Base-by-base conservation (phyloP, 1,140 invertebrate species). In the Drosophila tristis region DNA sequence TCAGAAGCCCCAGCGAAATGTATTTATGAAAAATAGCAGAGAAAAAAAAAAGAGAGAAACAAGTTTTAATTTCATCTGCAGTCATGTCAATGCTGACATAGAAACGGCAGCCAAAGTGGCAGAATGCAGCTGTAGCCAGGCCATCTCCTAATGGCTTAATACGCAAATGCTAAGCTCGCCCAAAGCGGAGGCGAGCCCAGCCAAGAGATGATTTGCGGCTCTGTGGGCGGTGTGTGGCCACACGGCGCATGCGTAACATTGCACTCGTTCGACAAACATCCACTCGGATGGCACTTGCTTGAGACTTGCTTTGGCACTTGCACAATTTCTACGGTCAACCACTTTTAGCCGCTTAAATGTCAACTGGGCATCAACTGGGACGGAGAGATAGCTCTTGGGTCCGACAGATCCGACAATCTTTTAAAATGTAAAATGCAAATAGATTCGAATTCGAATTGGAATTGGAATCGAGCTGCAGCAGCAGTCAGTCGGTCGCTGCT, bases 221-320 rank as follows among this genome's bases (percentile, higher is more conserved):
- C 53, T 26, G 81, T 86, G 82, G 78, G 81, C 54, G 74, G 35
- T n/a, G n/a, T n/a, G n/a, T n/a, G n/a, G 25, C 63, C 48, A 63
- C 56, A 51, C 54, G 71, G 74, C 82, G 84, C 63, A 87, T 86
- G 74, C 82, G 84, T 76, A 87, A 86, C 74, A 65, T 77, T 79
- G 71, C 80, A 78, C 75, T 53, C 63, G 49, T 53, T 59, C 35
- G 35, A 39, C 35, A 13, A 39, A 39, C 23, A 3, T 25, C 23
- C 23, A 3, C 23, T 25, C 35, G 11, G 35, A 39, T 39, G 35
- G 35, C 11, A 13, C 26, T 29, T 29, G 35, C 35, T 13, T 5
- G 35, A 4, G 35, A 39, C 35, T 39, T 56, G 49, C 45, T 68
- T 48, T 57, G 49, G 54, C 81, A 81, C 68, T 86, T 81, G 82